These are phyloP conservation scores for Hirtodrosophila histrioides DNA, from an alignment of 2,888 invertebrate genomes.

Conservation along the genomic window DNA sequence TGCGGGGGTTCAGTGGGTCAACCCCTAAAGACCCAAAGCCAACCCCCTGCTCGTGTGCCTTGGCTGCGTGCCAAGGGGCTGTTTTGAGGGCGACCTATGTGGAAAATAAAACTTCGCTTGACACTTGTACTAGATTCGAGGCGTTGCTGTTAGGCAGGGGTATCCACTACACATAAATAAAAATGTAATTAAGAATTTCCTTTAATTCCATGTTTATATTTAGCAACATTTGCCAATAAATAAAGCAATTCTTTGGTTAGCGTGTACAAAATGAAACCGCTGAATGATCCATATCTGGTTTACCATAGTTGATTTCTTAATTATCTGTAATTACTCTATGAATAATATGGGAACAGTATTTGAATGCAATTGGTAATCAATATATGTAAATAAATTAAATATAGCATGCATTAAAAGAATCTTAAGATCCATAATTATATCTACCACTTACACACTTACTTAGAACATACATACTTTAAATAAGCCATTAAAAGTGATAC, in stretches of 20 bases:
- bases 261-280: background rate
- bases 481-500: too few species aligned
- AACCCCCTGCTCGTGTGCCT: conserved; percentile 21
- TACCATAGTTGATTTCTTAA: conserved; percentile 1
- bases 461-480: too few species aligned
- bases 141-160: conserved; percentile 20
- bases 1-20: conserved; percentile 50
- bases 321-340: too few species aligned
- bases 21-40: conserved; percentile 26
- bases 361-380: background rate
- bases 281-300: conserved; percentile 10
- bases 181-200: conserved; percentile 21
- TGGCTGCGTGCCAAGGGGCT: conserved; percentile 70
- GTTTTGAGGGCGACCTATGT: conserved; percentile 48
- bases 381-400: too few species aligned
- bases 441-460: too few species aligned
- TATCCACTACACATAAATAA: conserved; percentile 23
- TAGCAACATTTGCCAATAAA: conserved; percentile 24
- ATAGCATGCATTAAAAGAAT: too few species aligned
- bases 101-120: conserved; percentile 57
- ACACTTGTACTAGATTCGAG: conserved; percentile 53
- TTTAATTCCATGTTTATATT: conserved; percentile 20
- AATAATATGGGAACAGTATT: background rate
- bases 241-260: conserved; percentile 22
- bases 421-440: too few species aligned